These are phyloP conservation scores for Spilarctia lutea DNA, from an alignment of 2,888 invertebrate genomes.

Conservation along the genomic window DNA sequence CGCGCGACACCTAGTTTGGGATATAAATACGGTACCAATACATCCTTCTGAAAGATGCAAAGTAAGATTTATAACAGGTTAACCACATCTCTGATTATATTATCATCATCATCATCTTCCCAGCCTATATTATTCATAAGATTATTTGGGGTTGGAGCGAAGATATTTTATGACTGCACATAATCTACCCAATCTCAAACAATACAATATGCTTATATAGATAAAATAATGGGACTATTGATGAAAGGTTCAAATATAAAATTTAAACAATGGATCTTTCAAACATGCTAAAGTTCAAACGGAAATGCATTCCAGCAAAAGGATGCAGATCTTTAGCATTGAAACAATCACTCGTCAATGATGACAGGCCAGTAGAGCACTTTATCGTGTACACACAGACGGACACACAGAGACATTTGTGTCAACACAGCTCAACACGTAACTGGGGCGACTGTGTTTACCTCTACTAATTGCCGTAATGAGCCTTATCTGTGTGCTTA, in stretches of 20 bases:
- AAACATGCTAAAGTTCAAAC: slow-evolving; percentile 11
- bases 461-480: slow-evolving; percentile 81
- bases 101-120: not conserved
- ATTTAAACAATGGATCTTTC: not conserved
- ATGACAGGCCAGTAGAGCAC: slow-evolving; percentile 38
- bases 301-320: slow-evolving; percentile 22
- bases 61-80: not conserved
- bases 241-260: not conserved
- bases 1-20: slow-evolving; percentile 13
- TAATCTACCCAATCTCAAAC: not conserved
- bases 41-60: not conserved
- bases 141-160: too few relatives aligned
- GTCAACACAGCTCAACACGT: slow-evolving; percentile 55
- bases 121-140: too few relatives aligned
- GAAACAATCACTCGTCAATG: slow-evolving; percentile 44
- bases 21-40: not conserved
- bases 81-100: too few relatives aligned
- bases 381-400: slow-evolving; percentile 32
- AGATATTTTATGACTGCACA: not conserved
- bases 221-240: slow-evolving; percentile 1
- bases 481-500: slow-evolving; percentile 77
- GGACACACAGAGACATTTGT: slow-evolving; percentile 48
- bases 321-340: slow-evolving; percentile 24
- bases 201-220: not conserved
- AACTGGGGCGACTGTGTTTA: slow-evolving; percentile 79